These are phyloP conservation scores for Dendrolimus punctatus DNA, from an alignment of 1,140 invertebrate genomes.

Conservation along the genomic window DNA sequence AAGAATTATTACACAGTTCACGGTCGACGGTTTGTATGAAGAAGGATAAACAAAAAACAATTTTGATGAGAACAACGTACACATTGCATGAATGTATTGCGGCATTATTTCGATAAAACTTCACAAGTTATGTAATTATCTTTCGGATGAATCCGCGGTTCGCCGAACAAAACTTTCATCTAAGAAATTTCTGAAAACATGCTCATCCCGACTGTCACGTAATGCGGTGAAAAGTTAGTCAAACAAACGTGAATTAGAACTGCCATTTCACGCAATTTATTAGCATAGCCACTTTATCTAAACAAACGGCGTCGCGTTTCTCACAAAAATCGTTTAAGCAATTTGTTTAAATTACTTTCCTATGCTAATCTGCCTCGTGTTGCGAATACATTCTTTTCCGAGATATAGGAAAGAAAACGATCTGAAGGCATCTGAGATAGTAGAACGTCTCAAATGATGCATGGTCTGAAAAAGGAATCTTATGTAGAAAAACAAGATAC, in stretches of 20 bases:
- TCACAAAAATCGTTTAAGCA: conserved; percentile 59
- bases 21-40: conserved; percentile 25
- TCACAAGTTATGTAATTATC: conserved; percentile 24
- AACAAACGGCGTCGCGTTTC: conserved; percentile 43
- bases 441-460: conserved; percentile 46
- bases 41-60: conserved; percentile 40
- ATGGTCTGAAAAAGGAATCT: conserved; percentile 42
- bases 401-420: conserved; percentile 22
- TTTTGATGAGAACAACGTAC: conserved; percentile 26
- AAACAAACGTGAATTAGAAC: conserved; percentile 21
- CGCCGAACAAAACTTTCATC: conserved; percentile 23
- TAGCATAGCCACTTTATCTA: conserved; percentile 32
- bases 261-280: conserved; percentile 19
- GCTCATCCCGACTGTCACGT: conserved; percentile 13
- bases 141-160: conserved; percentile 23
- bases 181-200: conserved; percentile 25
- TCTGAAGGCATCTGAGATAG: conserved; percentile 28
- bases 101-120: conserved; percentile 26
- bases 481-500: conserved; percentile 51
- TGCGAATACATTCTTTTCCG: conserved; percentile 46
- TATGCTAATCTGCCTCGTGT: conserved; percentile 55
- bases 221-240: conserved; percentile 17
- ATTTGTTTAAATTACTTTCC: conserved; percentile 66
- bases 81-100: conserved; percentile 29
- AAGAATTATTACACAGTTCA: conserved; percentile 41